Evolutionary conservation across 2,888 invertebrate genomes (phyloP), one percentile per base, ranked within the genome.

Genomic region (Diplolepis rosae): DNA sequence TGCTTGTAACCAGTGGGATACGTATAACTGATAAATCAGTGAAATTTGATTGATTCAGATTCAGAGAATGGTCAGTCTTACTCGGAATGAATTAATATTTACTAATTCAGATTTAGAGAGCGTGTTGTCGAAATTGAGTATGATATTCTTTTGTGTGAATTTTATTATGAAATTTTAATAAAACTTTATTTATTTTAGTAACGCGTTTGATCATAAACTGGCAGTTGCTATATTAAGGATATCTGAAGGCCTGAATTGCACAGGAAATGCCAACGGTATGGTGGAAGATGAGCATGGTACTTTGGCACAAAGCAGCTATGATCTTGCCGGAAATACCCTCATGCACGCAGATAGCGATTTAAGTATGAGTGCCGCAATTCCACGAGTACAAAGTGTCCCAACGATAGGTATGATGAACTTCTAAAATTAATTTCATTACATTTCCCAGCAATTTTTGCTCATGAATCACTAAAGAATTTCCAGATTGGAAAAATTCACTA

Each of bases 201-300:
- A 97, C 80, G 96, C 98, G 0, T 98, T 99, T 89, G 98, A 98
- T 83, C 93, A 95, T 84, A 95, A 97, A 61, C 91, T 97, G 83
- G 95, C 98, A 0, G 96, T 99, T 4, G 95, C 95, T 0, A 95
- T 99, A 77, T 89, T 99, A 6, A 93, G 98, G 27, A 91, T 98
- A 30, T 91, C 93, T 0, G 95, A 95, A 79, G 98, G 98, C 0
- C 90, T 98, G 68, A 97, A 98, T 90, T 95, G 93, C 88, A 92
- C 93, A 5, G 89, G 89, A 79, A 80, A 77, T 54, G 71, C 51
- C 1, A 83, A 80, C 42, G 80, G 80, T 9, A 79, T 80, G n/a
- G 79, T 79, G 15, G 84, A 86, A 27, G 87, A 88, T 2, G 88
- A 88, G 39, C 83, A 85, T 2, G 82, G 82, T 2, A 71, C 65